These are phyloP conservation scores for Melanotaenia trifasciata DNA, from an alignment of 2,797 vertebrate species.

Conservation along the genomic window DNA sequence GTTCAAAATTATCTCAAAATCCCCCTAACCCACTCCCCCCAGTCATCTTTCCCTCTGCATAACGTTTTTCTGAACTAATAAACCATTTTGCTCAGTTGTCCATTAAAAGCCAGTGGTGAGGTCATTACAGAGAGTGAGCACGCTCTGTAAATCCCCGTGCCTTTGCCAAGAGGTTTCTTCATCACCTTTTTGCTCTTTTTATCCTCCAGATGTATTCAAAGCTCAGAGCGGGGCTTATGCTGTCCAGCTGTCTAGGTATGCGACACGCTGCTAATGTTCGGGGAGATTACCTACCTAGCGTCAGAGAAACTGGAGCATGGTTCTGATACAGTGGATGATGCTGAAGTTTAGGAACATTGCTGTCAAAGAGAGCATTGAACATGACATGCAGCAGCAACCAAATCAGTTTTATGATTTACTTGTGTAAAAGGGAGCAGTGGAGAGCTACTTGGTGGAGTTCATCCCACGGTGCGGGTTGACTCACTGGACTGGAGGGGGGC, in stretches of 20 bases:
- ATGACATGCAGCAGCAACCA: neutral
- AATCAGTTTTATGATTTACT: constrained; percentile 3
- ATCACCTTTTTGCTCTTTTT: constrained; percentile 62
- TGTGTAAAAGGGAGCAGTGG: constrained; percentile 27
- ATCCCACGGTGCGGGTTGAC: constrained; percentile 28
- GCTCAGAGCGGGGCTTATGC: constrained; percentile 63
- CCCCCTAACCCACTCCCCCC: constrained; percentile 25
- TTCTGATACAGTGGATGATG: constrained; percentile 46
- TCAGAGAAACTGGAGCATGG: constrained; percentile 30
- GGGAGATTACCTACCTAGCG: constrained; percentile 66
- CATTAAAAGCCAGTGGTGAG: constrained; percentile 64
- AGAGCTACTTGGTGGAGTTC: constrained; percentile 21
- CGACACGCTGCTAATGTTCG: constrained; percentile 46
- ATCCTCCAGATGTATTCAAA: constrained; percentile 63
- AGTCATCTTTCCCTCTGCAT: constrained; percentile 49
- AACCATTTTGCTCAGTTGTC: constrained; percentile 71
- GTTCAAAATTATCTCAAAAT: constrained; percentile 58
- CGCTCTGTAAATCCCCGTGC: constrained; percentile 62
- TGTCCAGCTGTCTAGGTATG: constrained; percentile 48
- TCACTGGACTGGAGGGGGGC: constrained; percentile 39
- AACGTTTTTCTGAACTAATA: constrained; percentile 68
- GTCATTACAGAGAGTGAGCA: constrained; percentile 61
- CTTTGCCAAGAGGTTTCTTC: constrained; percentile 58
- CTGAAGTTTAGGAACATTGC: constrained; percentile 24
- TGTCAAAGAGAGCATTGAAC: constrained; percentile 9